Evolutionary conservation across 2,113 vertebrate genomes (phyloP).

Genomic region (Aptenodytes patagonicus): DNA sequence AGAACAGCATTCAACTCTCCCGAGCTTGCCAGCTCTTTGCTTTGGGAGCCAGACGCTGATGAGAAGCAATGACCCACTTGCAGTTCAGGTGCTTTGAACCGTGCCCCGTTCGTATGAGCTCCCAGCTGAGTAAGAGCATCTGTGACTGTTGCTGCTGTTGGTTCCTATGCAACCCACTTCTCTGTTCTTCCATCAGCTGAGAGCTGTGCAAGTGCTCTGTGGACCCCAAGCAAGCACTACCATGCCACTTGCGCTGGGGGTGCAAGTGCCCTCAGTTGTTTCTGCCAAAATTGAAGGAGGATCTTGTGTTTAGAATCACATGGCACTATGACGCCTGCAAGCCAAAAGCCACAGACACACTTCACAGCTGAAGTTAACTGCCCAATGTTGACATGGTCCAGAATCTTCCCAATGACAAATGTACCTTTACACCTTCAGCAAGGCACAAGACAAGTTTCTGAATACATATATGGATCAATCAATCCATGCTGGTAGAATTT

Average conservation of each 20-base stretch:
- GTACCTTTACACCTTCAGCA: not conserved
- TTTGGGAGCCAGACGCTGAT: not conserved
- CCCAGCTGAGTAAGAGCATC: not conserved
- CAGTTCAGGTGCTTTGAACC: not conserved
- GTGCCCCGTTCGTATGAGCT: fast-evolving
- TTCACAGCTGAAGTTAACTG: not conserved
- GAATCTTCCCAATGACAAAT: not conserved
- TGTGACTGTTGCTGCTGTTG: not conserved
- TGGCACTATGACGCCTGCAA: not conserved
- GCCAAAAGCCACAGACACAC: not conserved
- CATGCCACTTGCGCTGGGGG: not conserved
- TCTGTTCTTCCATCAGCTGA: not conserved
- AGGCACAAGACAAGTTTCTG: not conserved
- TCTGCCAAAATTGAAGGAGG: not conserved
- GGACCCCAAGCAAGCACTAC: not conserved
- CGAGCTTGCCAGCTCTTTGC: not conserved
- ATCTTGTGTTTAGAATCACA: not conserved
- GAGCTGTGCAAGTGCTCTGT: not conserved
- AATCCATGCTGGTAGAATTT: not conserved
- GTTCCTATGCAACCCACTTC: not conserved
- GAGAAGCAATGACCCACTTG: not conserved
- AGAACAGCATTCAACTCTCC: not conserved
- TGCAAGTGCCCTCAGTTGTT: not conserved
- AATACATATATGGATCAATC: not conserved
- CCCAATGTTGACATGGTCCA: not conserved